A percentile compares a stretch with the other conserved stretches of the same genome.
phyloP scores from a whole-genome alignment of 53 echinoderm and acorn worm species.

The Astropecten irregularis region DNA sequence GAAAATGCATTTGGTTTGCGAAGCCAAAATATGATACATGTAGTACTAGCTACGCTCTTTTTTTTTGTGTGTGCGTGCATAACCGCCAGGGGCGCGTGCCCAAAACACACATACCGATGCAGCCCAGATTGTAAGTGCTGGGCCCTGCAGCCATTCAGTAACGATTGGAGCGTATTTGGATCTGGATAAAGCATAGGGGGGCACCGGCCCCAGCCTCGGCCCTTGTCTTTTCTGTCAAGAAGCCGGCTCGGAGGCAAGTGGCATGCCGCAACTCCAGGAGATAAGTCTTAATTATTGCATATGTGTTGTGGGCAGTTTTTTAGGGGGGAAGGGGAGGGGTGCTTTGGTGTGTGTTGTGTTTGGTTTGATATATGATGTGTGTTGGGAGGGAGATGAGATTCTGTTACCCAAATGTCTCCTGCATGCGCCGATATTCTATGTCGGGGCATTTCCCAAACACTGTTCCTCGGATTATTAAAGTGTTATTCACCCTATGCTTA shows the following conservation, averaged over 20 bases:
- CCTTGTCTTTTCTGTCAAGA: conserved; percentile 33
- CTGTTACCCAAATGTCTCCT: background rate
- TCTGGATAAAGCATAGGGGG: background rate
- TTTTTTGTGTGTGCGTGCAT: conserved; percentile 14
- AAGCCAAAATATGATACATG: conserved; percentile 39
- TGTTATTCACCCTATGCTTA: too few relatives aligned
- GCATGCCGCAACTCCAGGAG: conserved; percentile 26
- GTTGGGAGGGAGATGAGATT: background rate
- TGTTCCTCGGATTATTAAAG: background rate
- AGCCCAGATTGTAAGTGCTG: conserved; percentile 53
- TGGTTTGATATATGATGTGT: conserved; percentile 5
- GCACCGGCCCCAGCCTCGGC: background rate
- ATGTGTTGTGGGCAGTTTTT: conserved; percentile 42
- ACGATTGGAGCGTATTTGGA: conserved; percentile 29
- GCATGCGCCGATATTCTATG: background rate
- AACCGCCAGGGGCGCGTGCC: conserved; percentile 25
- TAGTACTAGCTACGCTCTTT: conserved; percentile 10
- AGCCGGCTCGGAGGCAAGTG: conserved; percentile 22
- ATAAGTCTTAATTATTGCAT: conserved; percentile 58
- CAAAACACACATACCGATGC: conserved; percentile 60
- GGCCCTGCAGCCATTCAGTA: conserved; percentile 30
- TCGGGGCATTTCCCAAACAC: background rate
- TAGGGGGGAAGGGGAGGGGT: too few relatives aligned
- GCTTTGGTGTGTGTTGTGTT: too few relatives aligned
- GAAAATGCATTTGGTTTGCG: background rate